Conservation (phyloP, 2,113 vertebrate species). For the Macrotus californicus region DNA sequence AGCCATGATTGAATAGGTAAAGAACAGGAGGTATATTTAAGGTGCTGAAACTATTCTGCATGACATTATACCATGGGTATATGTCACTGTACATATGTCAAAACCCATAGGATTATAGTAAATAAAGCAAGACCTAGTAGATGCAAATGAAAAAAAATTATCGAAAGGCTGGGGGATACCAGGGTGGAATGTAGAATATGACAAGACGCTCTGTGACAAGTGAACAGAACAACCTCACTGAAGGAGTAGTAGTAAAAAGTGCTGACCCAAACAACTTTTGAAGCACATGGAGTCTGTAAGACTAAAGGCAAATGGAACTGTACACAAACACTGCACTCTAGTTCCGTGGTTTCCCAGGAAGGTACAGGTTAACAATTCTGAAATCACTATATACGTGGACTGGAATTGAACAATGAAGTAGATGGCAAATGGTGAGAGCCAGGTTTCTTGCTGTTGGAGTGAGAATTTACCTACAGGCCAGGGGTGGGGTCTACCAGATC, state of each 20-base stretch:
- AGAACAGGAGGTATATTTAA: not conserved
- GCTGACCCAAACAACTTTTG: not conserved
- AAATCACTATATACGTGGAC: not conserved
- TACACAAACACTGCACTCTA: not conserved
- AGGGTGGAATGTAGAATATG: not conserved
- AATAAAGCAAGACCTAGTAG: not conserved
- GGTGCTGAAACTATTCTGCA: not conserved
- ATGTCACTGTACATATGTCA: not conserved
- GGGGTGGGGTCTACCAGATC: not conserved
- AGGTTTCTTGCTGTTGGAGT: not conserved
- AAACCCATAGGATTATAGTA: not conserved
- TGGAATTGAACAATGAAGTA: not conserved
- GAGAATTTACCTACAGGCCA: not conserved
- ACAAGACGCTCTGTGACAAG: not conserved
- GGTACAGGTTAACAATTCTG: not conserved
- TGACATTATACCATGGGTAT: not conserved
- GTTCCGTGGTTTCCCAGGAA: not conserved
- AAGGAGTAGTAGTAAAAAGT: not conserved
- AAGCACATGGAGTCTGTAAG: not conserved
- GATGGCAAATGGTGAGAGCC: not conserved
- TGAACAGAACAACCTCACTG: not conserved
- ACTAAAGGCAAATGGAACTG: not conserved
- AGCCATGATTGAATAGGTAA: not conserved
- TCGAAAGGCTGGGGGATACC: not conserved
- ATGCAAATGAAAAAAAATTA: not conserved